Percentiles rank a stretch among this genome's conserved stretches.
Evolutionary conservation across 2,113 vertebrate species (phyloP).

Genomic region (Rhagologus leucostigma): DNA sequence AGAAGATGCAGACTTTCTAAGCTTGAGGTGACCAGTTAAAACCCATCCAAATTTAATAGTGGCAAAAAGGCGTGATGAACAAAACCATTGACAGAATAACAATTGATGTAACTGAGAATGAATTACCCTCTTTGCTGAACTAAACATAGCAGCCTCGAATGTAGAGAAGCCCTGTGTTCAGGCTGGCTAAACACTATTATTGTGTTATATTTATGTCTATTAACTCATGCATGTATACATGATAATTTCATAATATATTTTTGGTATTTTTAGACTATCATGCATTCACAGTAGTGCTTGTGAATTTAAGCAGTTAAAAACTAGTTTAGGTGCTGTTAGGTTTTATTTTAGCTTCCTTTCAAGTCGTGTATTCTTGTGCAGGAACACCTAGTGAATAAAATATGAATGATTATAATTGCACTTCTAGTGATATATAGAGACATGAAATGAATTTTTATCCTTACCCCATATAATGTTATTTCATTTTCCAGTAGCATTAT

Average conservation of each 20-base stretch:
- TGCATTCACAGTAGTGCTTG: not conserved
- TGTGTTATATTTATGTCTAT: not conserved
- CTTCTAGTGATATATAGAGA: not conserved
- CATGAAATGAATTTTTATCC: not conserved
- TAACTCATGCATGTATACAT: not conserved
- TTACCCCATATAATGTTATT: not conserved
- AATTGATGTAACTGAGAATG: not conserved
- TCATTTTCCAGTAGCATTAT: not conserved
- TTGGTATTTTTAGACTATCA: not conserved
- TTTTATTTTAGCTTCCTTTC: not conserved
- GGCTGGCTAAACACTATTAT: not conserved
- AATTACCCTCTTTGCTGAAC: not conserved
- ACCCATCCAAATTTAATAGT: not conserved
- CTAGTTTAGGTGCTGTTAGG: not conserved
- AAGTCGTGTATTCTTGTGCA: not conserved
- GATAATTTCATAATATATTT: not conserved
- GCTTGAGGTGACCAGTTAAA: not conserved
- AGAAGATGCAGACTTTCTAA: not conserved
- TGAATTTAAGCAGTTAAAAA: not conserved
- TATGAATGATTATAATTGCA: not conserved
- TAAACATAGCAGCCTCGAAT: not conserved
- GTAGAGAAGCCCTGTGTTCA: not conserved
- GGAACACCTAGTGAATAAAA: not conserved
- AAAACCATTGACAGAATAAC: not conserved
- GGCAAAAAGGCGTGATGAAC: not conserved